Conservation (phyloP, 2,797 vertebrate genomes). For the Melanotaenia nigrans region DNA sequence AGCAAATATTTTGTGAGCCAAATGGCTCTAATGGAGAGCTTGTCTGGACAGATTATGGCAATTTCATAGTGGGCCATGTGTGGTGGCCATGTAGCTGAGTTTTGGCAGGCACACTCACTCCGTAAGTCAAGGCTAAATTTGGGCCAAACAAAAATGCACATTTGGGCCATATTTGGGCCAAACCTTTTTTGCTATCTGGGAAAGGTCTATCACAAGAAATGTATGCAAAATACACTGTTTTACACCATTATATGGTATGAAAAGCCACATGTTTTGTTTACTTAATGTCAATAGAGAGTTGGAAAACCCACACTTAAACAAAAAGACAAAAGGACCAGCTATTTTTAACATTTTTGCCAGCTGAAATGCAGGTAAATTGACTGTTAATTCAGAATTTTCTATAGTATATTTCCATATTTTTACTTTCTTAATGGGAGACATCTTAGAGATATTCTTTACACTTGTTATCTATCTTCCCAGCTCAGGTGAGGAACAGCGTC, state of each 20-base stretch:
- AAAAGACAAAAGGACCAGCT: neutral
- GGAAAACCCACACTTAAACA: neutral
- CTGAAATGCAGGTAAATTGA: neutral
- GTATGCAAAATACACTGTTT: neutral
- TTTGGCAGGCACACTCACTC: neutral
- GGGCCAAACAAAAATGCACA: neutral
- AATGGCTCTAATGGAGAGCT: neutral
- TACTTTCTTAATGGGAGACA: neutral
- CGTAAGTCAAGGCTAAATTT: neutral
- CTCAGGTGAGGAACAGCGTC: constrained; percentile 35
- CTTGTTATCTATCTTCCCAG: constrained; percentile 1
- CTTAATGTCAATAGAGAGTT: neutral
- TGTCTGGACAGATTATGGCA: neutral
- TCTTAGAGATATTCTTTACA: constrained; percentile 12
- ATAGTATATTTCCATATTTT: neutral
- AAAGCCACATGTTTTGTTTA: neutral
- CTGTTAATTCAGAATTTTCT: too few species aligned
- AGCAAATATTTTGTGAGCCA: neutral
- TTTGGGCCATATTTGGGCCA: too few species aligned
- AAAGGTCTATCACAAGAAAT: neutral
- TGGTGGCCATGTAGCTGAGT: neutral
- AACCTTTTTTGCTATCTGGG: too few species aligned
- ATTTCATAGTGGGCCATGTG: neutral
- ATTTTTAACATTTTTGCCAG: neutral
- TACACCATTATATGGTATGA: neutral